Evolutionary conservation across 2,797 vertebrate genomes (phyloP).

Genomic region (Meriones psammophilus): DNA sequence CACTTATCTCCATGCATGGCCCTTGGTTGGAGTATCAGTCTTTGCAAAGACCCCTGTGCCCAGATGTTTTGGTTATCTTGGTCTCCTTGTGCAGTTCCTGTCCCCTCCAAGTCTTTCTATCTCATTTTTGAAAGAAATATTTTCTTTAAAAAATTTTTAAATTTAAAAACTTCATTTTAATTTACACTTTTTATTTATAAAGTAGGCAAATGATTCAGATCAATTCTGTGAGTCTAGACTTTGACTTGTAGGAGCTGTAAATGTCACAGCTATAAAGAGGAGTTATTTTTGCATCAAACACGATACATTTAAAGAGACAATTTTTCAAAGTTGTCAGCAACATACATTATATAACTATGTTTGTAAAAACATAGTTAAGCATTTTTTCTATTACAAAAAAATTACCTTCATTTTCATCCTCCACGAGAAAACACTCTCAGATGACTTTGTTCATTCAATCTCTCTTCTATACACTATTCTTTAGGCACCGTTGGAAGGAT

Average conservation of each 20-base stretch:
- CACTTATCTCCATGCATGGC: no score
- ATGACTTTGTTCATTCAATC: background rate
- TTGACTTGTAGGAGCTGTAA: background rate
- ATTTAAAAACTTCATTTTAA: background rate
- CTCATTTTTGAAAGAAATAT: background rate
- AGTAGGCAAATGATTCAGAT: background rate
- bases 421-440: background rate
- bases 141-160: no score
- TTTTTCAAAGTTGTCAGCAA: background rate
- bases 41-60: no score
- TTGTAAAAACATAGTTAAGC: background rate
- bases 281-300: constrained; percentile 1
- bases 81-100: no score
- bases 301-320: background rate
- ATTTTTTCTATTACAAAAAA: background rate
- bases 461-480: background rate
- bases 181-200: background rate
- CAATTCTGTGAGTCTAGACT: background rate
- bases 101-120: no score
- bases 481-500: background rate
- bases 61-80: no score
- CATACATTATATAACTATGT: background rate
- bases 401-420: background rate
- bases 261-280: background rate
- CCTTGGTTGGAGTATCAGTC: no score